Percentiles rank a stretch among this genome's conserved stretches.
phyloP scores from a whole-genome alignment of 2,888 invertebrate genomes.

The Netelia virgata region DNA sequence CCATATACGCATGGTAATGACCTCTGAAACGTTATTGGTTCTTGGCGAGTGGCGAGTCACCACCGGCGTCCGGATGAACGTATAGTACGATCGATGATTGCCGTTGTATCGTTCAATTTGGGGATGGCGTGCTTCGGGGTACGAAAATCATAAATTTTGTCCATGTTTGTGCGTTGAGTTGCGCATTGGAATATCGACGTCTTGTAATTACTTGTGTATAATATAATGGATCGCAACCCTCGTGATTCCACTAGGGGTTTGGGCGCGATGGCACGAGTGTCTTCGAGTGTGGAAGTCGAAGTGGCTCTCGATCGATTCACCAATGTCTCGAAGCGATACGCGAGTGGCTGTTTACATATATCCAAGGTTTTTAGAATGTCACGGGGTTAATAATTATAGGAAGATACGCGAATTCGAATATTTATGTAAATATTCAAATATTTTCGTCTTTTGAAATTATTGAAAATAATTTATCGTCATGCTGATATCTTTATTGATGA shows the following conservation, averaged over 20 bases:
- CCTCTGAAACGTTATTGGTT: background rate
- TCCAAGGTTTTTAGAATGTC: background rate
- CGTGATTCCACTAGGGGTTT: too few relatives aligned
- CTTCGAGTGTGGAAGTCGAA: background rate
- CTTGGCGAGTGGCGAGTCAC: too few relatives aligned
- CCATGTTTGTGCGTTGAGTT: background rate
- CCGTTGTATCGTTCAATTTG: background rate
- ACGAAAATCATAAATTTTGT: too few relatives aligned
- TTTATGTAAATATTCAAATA: too few relatives aligned
- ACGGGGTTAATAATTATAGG: too few relatives aligned
- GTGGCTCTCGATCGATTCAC: background rate
- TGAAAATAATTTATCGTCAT: too few relatives aligned
- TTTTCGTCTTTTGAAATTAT: too few relatives aligned
- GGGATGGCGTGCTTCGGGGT: background rate
- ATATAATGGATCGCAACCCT: background rate
- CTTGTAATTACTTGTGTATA: background rate
- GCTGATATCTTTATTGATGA: too few relatives aligned
- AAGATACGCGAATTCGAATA: too few relatives aligned
- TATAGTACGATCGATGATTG: background rate
- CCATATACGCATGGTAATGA: background rate
- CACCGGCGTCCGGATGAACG: too few relatives aligned
- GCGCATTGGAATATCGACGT: background rate
- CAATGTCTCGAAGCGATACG: background rate
- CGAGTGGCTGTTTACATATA: background rate
- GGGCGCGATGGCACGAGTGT: too few relatives aligned